Percentiles rank a stretch among this genome's conserved stretches.
phyloP scores from a whole-genome alignment of 2,888 invertebrate genomes.

The Petrophora chlorosata region DNA sequence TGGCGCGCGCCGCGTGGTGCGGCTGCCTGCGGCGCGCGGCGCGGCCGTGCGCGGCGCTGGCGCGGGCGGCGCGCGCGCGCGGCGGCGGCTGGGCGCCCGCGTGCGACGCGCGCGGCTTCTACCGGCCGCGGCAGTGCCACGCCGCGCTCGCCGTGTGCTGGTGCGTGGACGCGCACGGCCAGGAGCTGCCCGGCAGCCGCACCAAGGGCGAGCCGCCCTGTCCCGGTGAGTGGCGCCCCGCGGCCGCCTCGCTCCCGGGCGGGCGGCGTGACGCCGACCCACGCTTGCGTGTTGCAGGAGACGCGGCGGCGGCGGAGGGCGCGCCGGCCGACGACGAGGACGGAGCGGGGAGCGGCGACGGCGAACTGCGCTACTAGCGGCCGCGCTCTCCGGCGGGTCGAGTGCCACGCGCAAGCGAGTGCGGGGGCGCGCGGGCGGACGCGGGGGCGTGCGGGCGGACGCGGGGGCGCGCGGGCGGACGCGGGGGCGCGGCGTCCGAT shows the following conservation, averaged over 20 bases:
- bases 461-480: background rate
- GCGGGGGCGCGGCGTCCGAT: background rate
- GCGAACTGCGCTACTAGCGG: slow-evolving; percentile 31
- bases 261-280: slow-evolving; percentile 85
- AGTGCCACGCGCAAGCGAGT: too few species aligned
- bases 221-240: slow-evolving; percentile 9
- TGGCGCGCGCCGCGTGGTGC: slow-evolving; percentile 92
- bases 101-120: slow-evolving; percentile 94
- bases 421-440: too few species aligned
- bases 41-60: slow-evolving; percentile 92
- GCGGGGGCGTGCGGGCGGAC: too few species aligned
- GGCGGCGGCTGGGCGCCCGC: slow-evolving; percentile 86
- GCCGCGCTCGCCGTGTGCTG: slow-evolving; percentile 94
- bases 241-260: slow-evolving; percentile 41
- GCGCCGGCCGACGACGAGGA: slow-evolving; percentile 48
- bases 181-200: slow-evolving; percentile 93
- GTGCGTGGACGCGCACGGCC: slow-evolving; percentile 97
- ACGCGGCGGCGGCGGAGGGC: slow-evolving; percentile 46
- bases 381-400: background rate
- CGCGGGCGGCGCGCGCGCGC: slow-evolving; percentile 78
- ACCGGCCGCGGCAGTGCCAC: slow-evolving; percentile 94
- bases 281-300: slow-evolving; percentile 47
- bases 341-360: slow-evolving; percentile 65
- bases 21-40: slow-evolving; percentile 87
- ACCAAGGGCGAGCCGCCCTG: slow-evolving; percentile 85